phyloP scores from a whole-genome alignment of 2,888 invertebrate species.

The Endomychus coccineus region DNA sequence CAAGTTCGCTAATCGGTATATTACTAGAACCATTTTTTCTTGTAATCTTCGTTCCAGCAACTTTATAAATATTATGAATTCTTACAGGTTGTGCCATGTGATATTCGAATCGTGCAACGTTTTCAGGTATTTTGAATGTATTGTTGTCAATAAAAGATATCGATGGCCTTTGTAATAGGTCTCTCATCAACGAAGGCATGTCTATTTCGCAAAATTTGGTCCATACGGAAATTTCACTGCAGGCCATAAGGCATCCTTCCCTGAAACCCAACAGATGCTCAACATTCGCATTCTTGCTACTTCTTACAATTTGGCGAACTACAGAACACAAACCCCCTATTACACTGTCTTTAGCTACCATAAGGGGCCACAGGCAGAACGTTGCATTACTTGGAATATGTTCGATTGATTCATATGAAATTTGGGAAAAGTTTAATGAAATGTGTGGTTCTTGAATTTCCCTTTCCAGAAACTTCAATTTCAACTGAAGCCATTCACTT shows the following conservation, averaged over 20 bases:
- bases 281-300: constrained; percentile 32
- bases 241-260: constrained; percentile 69
- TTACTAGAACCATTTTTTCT: constrained; percentile 41
- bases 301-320: constrained; percentile 52
- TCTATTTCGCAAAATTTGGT: constrained; percentile 89
- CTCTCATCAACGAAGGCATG: constrained; percentile 54
- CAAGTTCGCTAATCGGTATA: constrained; percentile 47
- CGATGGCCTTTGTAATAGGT: constrained; percentile 33
- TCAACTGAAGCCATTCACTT: constrained; percentile 2
- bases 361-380: constrained; percentile 53
- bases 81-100: constrained; percentile 78
- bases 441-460: no score
- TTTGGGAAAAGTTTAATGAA: constrained; percentile 1
- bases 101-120: constrained; percentile 70
- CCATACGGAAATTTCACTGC: constrained; percentile 81
- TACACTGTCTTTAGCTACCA: constrained; percentile 51
- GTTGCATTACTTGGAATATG: constrained; percentile 4
- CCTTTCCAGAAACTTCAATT: constrained; percentile 4
- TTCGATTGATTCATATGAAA: constrained; percentile 1
- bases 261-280: constrained; percentile 67
- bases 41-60: constrained; percentile 51
- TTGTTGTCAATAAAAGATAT: constrained; percentile 23
- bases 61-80: constrained; percentile 78
- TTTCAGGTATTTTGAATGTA: constrained; percentile 52
- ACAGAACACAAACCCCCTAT: constrained; percentile 76